These are phyloP conservation scores for Hemithea aestivaria DNA, from an alignment of 2,888 invertebrate genomes.

Conservation along the genomic window DNA sequence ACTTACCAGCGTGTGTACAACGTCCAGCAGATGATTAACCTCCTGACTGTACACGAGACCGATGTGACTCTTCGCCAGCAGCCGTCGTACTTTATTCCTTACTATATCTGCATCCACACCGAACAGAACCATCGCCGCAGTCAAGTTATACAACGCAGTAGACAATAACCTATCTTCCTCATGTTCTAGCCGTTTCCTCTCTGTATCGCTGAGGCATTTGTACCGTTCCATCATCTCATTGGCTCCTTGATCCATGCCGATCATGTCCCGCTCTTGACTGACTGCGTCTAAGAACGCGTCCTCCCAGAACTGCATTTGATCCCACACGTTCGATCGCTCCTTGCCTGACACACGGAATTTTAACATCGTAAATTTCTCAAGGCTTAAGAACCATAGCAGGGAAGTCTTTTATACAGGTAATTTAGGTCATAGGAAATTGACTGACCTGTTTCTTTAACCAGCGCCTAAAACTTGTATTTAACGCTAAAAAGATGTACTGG, in stretches of 20 bases:
- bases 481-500: too few relatives aligned
- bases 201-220: conserved; percentile 94
- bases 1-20: conserved; percentile 94
- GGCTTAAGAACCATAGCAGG: too few relatives aligned
- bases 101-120: conserved; percentile 91
- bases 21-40: conserved; percentile 96
- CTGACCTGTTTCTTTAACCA: too few relatives aligned
- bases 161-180: conserved; percentile 98
- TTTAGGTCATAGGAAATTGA: too few relatives aligned
- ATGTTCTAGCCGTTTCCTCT: conserved; percentile 95
- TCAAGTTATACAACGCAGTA: conserved; percentile 96
- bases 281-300: conserved; percentile 99
- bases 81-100: conserved; percentile 90
- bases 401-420: too few relatives aligned
- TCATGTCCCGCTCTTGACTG: conserved; percentile 97
- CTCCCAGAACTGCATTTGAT: conserved; percentile 99
- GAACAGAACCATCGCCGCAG: conserved; percentile 96
- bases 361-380: too few relatives aligned
- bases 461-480: too few relatives aligned
- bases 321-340: conserved; percentile 94
- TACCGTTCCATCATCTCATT: conserved; percentile 99
- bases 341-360: conserved; percentile 82
- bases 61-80: conserved; percentile 99
- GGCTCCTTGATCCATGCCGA: conserved; percentile 99
- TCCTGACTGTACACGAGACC: conserved; percentile 98